Evolutionary conservation across 2,888 invertebrate species (phyloP), one percentile per base, ranked within the genome.

Genomic region (Pyrgus malvae): DNA sequence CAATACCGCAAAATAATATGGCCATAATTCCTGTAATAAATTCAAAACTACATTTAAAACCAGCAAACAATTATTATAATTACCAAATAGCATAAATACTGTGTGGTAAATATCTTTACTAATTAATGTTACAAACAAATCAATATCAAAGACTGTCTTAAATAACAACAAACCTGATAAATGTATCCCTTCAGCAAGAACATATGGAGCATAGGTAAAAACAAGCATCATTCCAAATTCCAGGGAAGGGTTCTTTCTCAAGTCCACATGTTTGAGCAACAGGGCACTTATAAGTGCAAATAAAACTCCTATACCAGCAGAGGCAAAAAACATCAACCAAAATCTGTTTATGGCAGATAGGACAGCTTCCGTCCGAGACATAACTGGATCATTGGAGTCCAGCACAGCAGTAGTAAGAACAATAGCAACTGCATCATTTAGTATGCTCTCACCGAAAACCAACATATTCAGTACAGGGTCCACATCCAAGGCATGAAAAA

Each of bases 201-300:
- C 99, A 87, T 99, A 99, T 0, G 99, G 99, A 6, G 98, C 96
- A 86, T 99, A 99, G 1, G 99, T 98, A 76, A 99, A 99, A 37
- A 99, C 98, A 65, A 99, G 86, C 97, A 99, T 98, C 92, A 99
- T 96, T 33, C 98, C 99, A 91, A 99, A 98, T 85, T 99, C 99
- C 57, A 99, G 90, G 4, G 99, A 99, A 0, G 99, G 99, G 89
- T 99, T 98, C 78, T 98, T 98, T 50, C 99, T 92, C 56, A 99
- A 91, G 88, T 99, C 99, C 58, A 99, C 94, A 90, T 99, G 98
- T 85, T 99, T 99, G 41, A 99, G 90, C 35, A 99, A 81, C 48
- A 99, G 86, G 23, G 98, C 98, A 84, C 98, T 98, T 27, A 97
- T 93, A 17, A 99, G 91, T 35, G 99, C 99, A 90, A 98, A 98